These are phyloP conservation scores for Tachystola acroxantha DNA, from an alignment of 2,888 invertebrate genomes.

Conservation along the genomic window DNA sequence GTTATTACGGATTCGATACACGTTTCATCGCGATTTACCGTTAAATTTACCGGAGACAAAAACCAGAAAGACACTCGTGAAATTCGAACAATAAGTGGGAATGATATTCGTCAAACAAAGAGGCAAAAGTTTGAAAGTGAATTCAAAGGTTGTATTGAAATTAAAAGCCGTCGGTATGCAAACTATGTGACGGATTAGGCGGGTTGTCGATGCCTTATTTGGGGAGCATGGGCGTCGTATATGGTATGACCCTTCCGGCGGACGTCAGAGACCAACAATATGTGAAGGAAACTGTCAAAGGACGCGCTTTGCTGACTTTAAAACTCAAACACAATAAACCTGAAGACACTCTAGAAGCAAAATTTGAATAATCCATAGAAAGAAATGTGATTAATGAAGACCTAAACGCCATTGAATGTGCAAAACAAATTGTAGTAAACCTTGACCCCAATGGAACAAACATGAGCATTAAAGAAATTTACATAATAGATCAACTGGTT, in stretches of 20 bases:
- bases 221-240: slow-evolving; percentile 32
- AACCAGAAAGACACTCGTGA: slow-evolving; percentile 17
- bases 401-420: slow-evolving; percentile 11
- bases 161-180: slow-evolving; percentile 33
- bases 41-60: slow-evolving; percentile 33
- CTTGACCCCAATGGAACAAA: slow-evolving; percentile 41
- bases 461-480: slow-evolving; percentile 25
- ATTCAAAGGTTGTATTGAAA: slow-evolving; percentile 26
- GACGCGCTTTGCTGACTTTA: slow-evolving; percentile 9
- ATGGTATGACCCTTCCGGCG: slow-evolving; percentile 56
- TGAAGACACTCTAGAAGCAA: slow-evolving; percentile 1
- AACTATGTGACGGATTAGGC: slow-evolving; percentile 42
- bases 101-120: slow-evolving; percentile 14
- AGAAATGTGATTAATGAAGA: slow-evolving; percentile 8
- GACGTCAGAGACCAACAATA: slow-evolving; percentile 29
- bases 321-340: slow-evolving; percentile 15
- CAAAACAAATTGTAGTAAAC: slow-evolving; percentile 24
- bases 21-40: slow-evolving; percentile 12
- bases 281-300: slow-evolving; percentile 20
- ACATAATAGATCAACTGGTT: slow-evolving; percentile 26
- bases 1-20: slow-evolving; percentile 60
- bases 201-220: slow-evolving; percentile 33
- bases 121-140: slow-evolving; percentile 35
- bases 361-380: slow-evolving; percentile 5
- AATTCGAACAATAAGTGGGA: slow-evolving; percentile 20